phyloP scores from a whole-genome alignment of 2,797 vertebrate genomes.

The Gobio occitaniae region DNA sequence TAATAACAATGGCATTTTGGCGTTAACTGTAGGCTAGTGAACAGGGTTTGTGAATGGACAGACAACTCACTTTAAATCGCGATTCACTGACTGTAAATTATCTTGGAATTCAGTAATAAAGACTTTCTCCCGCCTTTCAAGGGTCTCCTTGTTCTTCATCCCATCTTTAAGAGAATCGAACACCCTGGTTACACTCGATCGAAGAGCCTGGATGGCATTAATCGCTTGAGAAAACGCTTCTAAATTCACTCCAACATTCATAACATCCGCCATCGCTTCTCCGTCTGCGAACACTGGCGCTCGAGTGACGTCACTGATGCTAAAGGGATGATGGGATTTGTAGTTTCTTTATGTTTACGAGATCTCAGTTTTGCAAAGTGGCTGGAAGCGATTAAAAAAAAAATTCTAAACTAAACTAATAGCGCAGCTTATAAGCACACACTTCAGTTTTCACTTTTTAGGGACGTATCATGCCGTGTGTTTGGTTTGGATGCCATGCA shows the following conservation, averaged over 20 bases:
- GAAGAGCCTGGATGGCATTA: slow-evolving; percentile 92
- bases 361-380: background rate
- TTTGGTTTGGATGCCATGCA: background rate
- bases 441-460: background rate
- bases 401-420: background rate
- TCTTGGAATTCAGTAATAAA: slow-evolving; percentile 94
- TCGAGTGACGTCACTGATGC: slow-evolving; percentile 27
- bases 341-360: slow-evolving; percentile 40
- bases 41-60: background rate
- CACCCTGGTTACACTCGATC: slow-evolving; percentile 93
- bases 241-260: slow-evolving; percentile 91
- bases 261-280: slow-evolving; percentile 85
- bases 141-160: slow-evolving; percentile 91
- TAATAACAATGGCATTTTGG: background rate
- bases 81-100: slow-evolving; percentile 92
- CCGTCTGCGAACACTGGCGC: slow-evolving; percentile 4
- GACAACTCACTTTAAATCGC: slow-evolving; percentile 90
- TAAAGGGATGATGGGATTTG: slow-evolving; percentile 44
- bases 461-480: background rate
- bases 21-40: background rate
- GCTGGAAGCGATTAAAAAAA: background rate
- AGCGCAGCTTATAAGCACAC: background rate
- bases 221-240: slow-evolving; percentile 97
- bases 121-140: slow-evolving; percentile 90
- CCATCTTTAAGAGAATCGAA: slow-evolving; percentile 96